Conservation (phyloP, 2,797 vertebrate genomes). For the Semotilus atromaculatus region DNA sequence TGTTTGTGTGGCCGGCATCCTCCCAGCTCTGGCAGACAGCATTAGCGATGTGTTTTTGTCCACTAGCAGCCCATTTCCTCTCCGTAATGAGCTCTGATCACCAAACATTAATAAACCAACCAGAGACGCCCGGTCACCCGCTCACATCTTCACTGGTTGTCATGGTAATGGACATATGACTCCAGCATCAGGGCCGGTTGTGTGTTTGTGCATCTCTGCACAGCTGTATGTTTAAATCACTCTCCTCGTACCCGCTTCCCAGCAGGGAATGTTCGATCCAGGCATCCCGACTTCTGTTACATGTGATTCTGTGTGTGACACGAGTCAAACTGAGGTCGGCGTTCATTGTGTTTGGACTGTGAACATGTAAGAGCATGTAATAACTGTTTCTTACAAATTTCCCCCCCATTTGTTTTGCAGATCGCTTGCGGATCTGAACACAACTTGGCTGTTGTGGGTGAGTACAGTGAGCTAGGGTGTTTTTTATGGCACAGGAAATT, state of each 20-base stretch:
- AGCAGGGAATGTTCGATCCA: slow-evolving; percentile 19
- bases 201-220: slow-evolving; percentile 17
- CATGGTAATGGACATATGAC: slow-evolving; percentile 35
- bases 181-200: slow-evolving; percentile 9
- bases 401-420: slow-evolving; percentile 78
- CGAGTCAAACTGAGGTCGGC: neutral
- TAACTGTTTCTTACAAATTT: slow-evolving; percentile 35
- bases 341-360: neutral
- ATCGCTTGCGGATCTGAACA: slow-evolving; percentile 93
- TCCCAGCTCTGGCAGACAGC: neutral
- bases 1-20: slow-evolving; percentile 17
- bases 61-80: slow-evolving; percentile 9
- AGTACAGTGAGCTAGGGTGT: slow-evolving; percentile 67
- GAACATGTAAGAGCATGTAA: slow-evolving; percentile 20
- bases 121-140: slow-evolving; percentile 20
- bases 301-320: neutral
- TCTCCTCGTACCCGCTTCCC: neutral
- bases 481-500: neutral
- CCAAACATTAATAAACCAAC: slow-evolving; percentile 42
- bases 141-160: slow-evolving; percentile 25
- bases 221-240: slow-evolving; percentile 2
- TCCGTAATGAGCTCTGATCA: slow-evolving; percentile 14
- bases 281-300: slow-evolving; percentile 24
- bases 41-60: slow-evolving; percentile 35
- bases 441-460: slow-evolving; percentile 90